Evolutionary conservation across 1,140 invertebrate species (phyloP).

Genomic region (Trypoxylus dichotomus): DNA sequence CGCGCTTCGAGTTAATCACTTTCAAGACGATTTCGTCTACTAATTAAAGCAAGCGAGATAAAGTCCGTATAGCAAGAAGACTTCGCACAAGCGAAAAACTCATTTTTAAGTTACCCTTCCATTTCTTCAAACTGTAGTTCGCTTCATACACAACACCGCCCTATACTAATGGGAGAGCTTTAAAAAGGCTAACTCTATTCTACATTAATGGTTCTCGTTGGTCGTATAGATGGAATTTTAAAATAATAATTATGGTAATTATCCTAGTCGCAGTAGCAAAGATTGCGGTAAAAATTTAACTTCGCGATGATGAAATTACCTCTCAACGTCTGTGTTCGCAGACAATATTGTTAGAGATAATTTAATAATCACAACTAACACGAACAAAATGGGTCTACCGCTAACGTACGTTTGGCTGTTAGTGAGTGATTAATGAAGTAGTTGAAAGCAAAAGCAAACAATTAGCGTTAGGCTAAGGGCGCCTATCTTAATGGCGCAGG

Average conservation of each 20-base stretch:
- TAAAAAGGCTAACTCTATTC: neutral
- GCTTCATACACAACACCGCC: neutral
- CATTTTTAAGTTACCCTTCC: neutral
- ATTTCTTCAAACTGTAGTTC: neutral
- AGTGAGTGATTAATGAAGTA: constrained; percentile 2
- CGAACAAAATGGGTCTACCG: neutral
- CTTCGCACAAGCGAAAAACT: neutral
- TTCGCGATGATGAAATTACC: too few species aligned
- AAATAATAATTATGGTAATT: too few species aligned
- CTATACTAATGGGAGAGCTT: neutral
- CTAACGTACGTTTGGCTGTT: neutral
- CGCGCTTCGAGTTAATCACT: neutral
- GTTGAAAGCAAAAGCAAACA: constrained; percentile 2
- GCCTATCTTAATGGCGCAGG: neutral
- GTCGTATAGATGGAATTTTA: neutral
- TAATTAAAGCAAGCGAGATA: neutral
- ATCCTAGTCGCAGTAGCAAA: too few species aligned
- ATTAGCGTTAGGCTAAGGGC: neutral
- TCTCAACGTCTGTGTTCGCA: too few species aligned
- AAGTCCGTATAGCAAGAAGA: neutral
- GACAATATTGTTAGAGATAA: neutral
- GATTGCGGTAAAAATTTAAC: too few species aligned
- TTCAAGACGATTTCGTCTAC: neutral
- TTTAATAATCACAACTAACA: neutral
- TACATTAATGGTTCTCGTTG: neutral